Evolutionary conservation across 2,888 invertebrate species (phyloP).

Genomic region (Imbricaverruca yamaguchii): DNA sequence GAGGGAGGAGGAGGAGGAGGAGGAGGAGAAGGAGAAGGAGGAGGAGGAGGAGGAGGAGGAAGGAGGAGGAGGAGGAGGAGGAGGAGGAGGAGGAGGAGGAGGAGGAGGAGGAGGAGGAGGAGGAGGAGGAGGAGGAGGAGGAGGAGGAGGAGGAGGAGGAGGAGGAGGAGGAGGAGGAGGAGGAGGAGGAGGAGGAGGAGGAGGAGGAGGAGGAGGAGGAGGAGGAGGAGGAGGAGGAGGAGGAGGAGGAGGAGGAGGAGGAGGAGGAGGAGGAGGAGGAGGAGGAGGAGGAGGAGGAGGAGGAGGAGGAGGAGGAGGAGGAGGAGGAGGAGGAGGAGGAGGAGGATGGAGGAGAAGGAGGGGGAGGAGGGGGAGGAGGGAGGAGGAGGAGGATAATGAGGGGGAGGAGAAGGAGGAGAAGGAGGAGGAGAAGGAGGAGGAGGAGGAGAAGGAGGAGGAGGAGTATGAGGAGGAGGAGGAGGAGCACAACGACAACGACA

Average conservation of each 20-base stretch:
- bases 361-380: background rate
- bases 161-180: background rate
- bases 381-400: background rate
- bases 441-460: background rate
- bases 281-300: background rate
- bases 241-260: background rate
- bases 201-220: background rate
- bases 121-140: conserved; percentile 20
- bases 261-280: background rate
- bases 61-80: background rate
- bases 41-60: background rate
- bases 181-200: background rate
- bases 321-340: background rate
- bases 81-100: background rate
- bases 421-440: conserved; percentile 15
- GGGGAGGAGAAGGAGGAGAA: conserved; percentile 20
- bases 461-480: background rate
- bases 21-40: background rate
- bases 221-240: background rate
- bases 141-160: conserved; percentile 18
- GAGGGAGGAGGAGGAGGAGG: too few species aligned
- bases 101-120: background rate
- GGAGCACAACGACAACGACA: background rate
- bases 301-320: background rate
- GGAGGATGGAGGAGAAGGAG: background rate